Conservation (phyloP, 1,140 invertebrate species). For the Diorhabda sublineata region DNA sequence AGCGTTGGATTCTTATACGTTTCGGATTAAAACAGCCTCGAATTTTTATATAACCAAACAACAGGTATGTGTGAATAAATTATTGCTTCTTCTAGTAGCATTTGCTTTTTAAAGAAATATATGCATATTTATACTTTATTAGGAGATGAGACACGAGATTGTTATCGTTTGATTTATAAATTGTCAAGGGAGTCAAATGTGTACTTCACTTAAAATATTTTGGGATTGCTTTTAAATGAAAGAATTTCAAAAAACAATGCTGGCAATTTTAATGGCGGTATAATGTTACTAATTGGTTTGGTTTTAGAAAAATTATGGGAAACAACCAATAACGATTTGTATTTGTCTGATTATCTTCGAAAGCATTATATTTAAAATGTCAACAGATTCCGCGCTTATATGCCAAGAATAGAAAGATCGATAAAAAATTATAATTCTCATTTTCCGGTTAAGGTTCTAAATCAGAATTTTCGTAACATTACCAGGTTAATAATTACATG, state of each 20-base stretch:
- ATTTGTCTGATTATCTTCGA: too few species aligned
- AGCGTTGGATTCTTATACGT: constrained; percentile 45
- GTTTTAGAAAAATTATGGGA: not conserved
- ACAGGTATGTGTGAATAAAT: constrained; percentile 42
- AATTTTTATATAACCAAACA: constrained; percentile 44
- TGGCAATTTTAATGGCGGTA: constrained; percentile 1
- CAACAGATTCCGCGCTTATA: too few species aligned
- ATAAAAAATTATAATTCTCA: too few species aligned
- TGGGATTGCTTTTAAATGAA: not conserved
- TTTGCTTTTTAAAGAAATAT: constrained; percentile 38
- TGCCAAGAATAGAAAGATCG: too few species aligned
- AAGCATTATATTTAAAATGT: too few species aligned
- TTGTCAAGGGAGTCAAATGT: constrained; percentile 1
- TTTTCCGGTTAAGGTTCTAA: too few species aligned
- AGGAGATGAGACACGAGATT: constrained; percentile 33
- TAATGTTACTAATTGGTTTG: not conserved
- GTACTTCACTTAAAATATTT: not conserved
- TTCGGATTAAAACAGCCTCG: constrained; percentile 45
- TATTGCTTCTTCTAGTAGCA: constrained; percentile 37
- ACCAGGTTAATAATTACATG: too few species aligned
- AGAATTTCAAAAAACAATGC: not conserved
- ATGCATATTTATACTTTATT: constrained; percentile 41
- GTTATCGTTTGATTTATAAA: constrained; percentile 35
- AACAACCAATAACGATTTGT: not conserved
- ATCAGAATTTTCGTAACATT: too few species aligned